These are phyloP conservation scores for Rosalia funebris DNA, from an alignment of 2,888 invertebrate species.

Conservation along the genomic window DNA sequence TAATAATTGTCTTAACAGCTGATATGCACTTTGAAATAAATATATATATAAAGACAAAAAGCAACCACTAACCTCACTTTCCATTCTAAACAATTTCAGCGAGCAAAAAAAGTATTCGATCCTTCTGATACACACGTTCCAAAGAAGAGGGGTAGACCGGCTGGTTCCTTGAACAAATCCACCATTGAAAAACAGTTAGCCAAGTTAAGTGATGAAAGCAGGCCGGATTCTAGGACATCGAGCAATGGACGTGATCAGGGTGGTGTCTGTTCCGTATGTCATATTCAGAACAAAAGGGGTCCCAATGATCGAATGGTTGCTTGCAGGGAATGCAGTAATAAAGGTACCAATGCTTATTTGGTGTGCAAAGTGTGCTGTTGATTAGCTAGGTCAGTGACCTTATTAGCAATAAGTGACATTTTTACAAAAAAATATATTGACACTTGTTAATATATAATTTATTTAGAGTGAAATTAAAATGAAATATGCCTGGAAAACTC, in stretches of 20 bases:
- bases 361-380: background rate
- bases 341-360: too few relatives aligned
- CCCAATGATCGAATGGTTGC: conserved; percentile 73
- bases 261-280: conserved; percentile 73
- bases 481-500: too few relatives aligned
- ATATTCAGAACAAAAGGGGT: conserved; percentile 69
- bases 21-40: too few relatives aligned
- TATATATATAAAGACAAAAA: background rate
- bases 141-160: conserved; percentile 75
- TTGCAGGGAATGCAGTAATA: conserved; percentile 78
- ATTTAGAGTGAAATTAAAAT: too few relatives aligned
- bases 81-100: conserved; percentile 59
- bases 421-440: too few relatives aligned
- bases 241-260: conserved; percentile 64
- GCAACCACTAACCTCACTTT: conserved; percentile 7
- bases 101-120: conserved; percentile 87
- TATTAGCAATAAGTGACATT: too few relatives aligned
- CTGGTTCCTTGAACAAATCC: conserved; percentile 71
- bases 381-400: background rate
- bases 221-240: conserved; percentile 60
- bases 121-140: conserved; percentile 85
- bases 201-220: conserved; percentile 50
- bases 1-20: too few relatives aligned
- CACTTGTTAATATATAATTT: too few relatives aligned
- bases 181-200: conserved; percentile 67